phyloP scores from a whole-genome alignment of 2,797 vertebrate species.

The Bradypodion ventrale region DNA sequence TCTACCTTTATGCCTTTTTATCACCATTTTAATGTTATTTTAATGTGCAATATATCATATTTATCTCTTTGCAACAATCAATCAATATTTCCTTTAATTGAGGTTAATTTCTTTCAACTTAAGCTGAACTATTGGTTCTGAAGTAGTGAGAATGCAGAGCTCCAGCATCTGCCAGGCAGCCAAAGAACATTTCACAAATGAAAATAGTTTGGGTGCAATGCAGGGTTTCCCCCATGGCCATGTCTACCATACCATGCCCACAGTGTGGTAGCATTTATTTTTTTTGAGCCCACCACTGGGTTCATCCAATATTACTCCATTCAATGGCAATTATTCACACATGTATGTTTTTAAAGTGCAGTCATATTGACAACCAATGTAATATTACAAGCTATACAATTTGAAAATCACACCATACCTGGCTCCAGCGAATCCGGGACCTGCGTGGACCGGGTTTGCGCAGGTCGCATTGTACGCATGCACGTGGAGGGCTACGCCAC shows the following conservation, averaged over 20 bases:
- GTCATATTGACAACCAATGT: background rate
- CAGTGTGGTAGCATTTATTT: too few species aligned
- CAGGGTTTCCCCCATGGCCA: too few species aligned
- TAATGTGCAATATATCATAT: conserved; percentile 73
- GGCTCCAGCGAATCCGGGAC: too few species aligned
- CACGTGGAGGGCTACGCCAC: too few species aligned
- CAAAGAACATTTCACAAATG: conserved; percentile 45
- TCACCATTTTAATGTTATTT: conserved; percentile 75
- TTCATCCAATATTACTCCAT: background rate
- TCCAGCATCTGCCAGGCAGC: conserved; percentile 67
- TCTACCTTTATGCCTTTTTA: conserved; percentile 60
- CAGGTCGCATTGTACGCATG: too few species aligned
- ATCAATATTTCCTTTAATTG: conserved; percentile 77
- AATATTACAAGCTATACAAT: background rate
- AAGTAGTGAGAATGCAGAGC: conserved; percentile 42
- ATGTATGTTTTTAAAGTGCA: background rate
- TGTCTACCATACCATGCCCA: too few species aligned
- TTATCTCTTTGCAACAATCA: conserved; percentile 71
- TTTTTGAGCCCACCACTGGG: too few species aligned
- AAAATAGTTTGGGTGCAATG: too few species aligned
- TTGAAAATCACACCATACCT: too few species aligned
- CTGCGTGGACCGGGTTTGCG: too few species aligned
- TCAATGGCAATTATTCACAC: background rate
- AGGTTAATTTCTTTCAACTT: conserved; percentile 81
- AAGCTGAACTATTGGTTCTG: conserved; percentile 60